phyloP scores from a whole-genome alignment of 2,888 invertebrate species.

The Hemistola chrysoprasaria region DNA sequence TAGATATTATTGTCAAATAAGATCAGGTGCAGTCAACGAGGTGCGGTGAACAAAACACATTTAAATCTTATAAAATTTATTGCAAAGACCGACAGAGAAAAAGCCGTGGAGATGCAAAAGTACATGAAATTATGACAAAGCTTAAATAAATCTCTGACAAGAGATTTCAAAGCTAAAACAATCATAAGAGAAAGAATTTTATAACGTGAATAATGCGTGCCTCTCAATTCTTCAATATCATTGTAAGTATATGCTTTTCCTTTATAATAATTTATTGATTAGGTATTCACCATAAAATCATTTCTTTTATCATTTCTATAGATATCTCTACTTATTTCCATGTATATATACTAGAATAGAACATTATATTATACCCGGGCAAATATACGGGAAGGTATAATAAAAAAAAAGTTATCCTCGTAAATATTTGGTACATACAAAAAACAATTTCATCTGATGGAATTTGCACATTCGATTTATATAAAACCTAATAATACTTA shows the following conservation, averaged over 20 bases:
- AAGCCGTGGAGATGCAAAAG: too few species aligned
- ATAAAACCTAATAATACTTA: not conserved
- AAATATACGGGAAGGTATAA: too few species aligned
- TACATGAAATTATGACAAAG: not conserved
- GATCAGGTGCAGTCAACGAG: too few species aligned
- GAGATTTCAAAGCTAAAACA: constrained; percentile 9
- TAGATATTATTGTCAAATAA: too few species aligned
- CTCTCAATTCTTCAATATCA: constrained; percentile 19
- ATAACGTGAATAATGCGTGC: constrained; percentile 17
- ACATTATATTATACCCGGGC: too few species aligned
- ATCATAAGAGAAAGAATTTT: constrained; percentile 4
- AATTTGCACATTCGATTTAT: not conserved
- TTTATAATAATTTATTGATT: constrained; percentile 5
- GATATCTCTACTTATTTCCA: too few species aligned
- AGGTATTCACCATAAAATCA: constrained; percentile 13
- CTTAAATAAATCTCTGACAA: constrained; percentile 8
- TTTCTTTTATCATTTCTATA: not conserved
- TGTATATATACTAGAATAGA: too few species aligned
- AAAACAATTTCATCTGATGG: too few species aligned
- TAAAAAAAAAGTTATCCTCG: too few species aligned
- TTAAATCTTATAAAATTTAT: constrained; percentile 19
- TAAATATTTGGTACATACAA: too few species aligned
- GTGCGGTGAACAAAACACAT: too few species aligned
- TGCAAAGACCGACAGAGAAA: constrained; percentile 24
- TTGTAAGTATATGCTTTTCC: not conserved